A percentile compares a stretch with the other conserved stretches of the same genome.
Evolutionary conservation across 2,113 vertebrate genomes (phyloP).

Genomic region (Procavia capensis): DNA sequence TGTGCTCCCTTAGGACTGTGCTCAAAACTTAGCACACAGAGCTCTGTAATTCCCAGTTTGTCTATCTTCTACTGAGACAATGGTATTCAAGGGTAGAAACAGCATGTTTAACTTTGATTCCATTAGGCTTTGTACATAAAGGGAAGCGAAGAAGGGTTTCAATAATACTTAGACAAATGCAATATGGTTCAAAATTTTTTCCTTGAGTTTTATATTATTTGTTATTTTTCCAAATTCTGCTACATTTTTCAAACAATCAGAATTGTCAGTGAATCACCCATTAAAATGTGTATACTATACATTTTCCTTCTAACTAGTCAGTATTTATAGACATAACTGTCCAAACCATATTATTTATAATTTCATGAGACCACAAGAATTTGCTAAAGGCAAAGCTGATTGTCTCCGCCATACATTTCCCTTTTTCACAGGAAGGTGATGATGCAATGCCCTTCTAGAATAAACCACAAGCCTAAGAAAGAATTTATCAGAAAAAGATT

Average conservation of each 20-base stretch:
- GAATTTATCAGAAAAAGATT: constrained; percentile 61
- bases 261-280: constrained; percentile 34
- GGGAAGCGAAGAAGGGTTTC: not conserved
- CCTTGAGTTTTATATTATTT: not conserved
- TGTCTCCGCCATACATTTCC: constrained; percentile 57
- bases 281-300: constrained; percentile 59
- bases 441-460: constrained; percentile 38
- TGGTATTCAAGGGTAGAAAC: not conserved
- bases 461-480: constrained; percentile 41
- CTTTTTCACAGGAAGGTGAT: constrained; percentile 46
- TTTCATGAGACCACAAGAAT: constrained; percentile 53
- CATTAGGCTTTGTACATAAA: not conserved
- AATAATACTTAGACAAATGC: constrained; percentile 1
- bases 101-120: not conserved
- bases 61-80: not conserved
- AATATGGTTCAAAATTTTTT: constrained; percentile 21
- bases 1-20: not conserved
- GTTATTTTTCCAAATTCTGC: constrained; percentile 46
- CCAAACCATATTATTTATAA: constrained; percentile 53
- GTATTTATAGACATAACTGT: constrained; percentile 64
- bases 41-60: not conserved
- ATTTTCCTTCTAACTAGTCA: constrained; percentile 68
- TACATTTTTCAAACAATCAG: constrained; percentile 55
- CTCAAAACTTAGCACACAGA: not conserved
- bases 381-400: constrained; percentile 64